A percentile compares a stretch with the other conserved stretches of the same genome.
Conservation (phyloP, 2,797 vertebrate species). For the Eleutherodactylus coqui region DNA sequence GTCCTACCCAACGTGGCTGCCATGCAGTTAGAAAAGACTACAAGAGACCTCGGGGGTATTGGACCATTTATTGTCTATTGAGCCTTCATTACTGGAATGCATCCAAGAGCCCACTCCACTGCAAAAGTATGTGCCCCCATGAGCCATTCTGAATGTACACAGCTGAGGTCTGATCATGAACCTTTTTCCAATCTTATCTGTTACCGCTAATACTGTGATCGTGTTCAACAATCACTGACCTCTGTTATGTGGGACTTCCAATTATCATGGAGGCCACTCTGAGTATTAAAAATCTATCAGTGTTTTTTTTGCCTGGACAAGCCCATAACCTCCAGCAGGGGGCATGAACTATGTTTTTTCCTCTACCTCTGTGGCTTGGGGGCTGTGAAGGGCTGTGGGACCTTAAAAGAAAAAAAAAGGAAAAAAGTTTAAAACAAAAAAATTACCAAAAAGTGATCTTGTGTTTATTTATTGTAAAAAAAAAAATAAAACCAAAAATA, state of each 20-base stretch:
- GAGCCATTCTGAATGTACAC: background rate
- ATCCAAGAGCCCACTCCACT: background rate
- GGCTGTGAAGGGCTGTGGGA: background rate
- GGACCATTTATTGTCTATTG: background rate
- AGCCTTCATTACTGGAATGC: background rate
- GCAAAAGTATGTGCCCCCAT: background rate
- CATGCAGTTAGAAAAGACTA: constrained; percentile 96
- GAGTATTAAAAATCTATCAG: background rate
- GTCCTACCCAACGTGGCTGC: constrained; percentile 95
- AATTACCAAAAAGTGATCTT: constrained; percentile 3
- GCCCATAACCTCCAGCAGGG: background rate
- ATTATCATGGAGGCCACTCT: background rate
- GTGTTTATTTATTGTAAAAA: constrained; percentile 24
- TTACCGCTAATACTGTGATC: constrained; percentile 6
- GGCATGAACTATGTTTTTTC: background rate
- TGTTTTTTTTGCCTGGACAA: constrained; percentile 9
- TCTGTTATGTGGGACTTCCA: no score
- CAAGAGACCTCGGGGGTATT: background rate
- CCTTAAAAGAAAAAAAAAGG: background rate
- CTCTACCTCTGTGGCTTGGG: background rate
- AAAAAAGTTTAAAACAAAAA: background rate
- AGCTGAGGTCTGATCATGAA: no score
- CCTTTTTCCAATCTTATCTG: no score
- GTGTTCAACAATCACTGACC: no score
- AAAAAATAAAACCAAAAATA: background rate